phyloP scores from a whole-genome alignment of 92 coral and sea anemone genomes.

The Scolanthus callimorphus region DNA sequence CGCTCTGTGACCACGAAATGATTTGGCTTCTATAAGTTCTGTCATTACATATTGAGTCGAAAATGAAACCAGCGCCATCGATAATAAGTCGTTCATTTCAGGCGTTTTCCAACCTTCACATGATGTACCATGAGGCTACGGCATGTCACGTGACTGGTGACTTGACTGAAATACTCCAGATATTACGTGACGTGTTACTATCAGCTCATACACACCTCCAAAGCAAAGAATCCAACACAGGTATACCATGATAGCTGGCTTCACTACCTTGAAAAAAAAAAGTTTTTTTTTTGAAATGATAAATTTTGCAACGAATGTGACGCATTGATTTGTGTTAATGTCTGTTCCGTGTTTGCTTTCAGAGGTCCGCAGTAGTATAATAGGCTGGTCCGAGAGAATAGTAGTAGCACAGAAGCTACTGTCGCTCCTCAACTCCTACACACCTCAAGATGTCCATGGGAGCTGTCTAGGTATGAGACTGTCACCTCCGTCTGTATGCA shows the following conservation, averaged over 20 bases:
- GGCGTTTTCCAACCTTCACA: slow-evolving; percentile 93
- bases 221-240: too few relatives aligned
- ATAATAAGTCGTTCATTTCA: too few relatives aligned
- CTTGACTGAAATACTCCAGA: slow-evolving; percentile 81
- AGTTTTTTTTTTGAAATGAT: too few relatives aligned
- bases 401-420: slow-evolving; percentile 94
- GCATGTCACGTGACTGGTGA: slow-evolving; percentile 99
- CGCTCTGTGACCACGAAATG: too few relatives aligned
- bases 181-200: slow-evolving; percentile 66
- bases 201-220: slow-evolving; percentile 86
- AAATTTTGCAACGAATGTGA: too few relatives aligned
- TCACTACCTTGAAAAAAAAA: too few relatives aligned
- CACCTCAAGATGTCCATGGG: slow-evolving; percentile 86
- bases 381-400: slow-evolving; percentile 91
- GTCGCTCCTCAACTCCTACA: slow-evolving; percentile 90
- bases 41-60: too few relatives aligned
- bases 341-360: too few relatives aligned
- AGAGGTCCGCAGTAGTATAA: slow-evolving; percentile 90
- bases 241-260: slow-evolving; percentile 17
- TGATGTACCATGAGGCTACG: slow-evolving; percentile 99
- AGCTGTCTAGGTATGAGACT: slow-evolving; percentile 86
- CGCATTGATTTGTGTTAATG: too few relatives aligned
- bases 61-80: too few relatives aligned
- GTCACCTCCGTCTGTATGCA: too few relatives aligned
- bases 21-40: too few relatives aligned